Base-by-base conservation (phyloP, 2,797 vertebrate genomes). In the Arctocebus calabarensis region DNA sequence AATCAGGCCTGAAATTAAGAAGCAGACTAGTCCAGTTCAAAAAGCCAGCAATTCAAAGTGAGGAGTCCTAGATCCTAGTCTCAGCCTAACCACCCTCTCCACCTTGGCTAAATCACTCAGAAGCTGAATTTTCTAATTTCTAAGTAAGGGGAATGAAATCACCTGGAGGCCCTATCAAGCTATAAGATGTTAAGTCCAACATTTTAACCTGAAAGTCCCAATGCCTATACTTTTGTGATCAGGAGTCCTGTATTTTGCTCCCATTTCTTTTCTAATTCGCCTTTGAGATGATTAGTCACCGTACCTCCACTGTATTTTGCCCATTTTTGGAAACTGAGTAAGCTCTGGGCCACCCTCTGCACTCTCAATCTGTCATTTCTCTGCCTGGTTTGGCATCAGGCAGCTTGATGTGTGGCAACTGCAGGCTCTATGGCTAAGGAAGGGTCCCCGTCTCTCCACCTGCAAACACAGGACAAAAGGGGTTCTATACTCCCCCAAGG, bases 141-240 rank as follows among this genome's bases (percentile, higher is more conserved):
- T 77, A 71, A 85, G 83, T 78, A 89, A 97, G 52, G 94, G 88
- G 95, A 95, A 95, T 97, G 90, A 96, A 98, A 94, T n/a, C 3
- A 92, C 32, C 8, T 1, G n/a, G 20, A 88, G 20, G 7, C 22
- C n/a, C 22, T 25, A 79, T 68, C n/a, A 59, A 32, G 25, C 12
- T 19, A 57, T 86, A 40, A 68, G 48, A 25, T 37, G 45, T 27
- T 34, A 92, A 94, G 25, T 59, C 84, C 52, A 83, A 84, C 55
- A 66, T 79, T 52, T 90, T 78, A 61, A 84, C 37, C 34, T 59
- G 20, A n/a, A 91, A 68, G 25, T 92, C 14, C 17, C 23, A 43
- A 23, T 23, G 17, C 43, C 68, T 78, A 1, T 29, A 61, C 62
- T 75, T 74, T 88, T 27, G n/a, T 25, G 19, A 52, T 52, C 48